Evolutionary conservation across 2,113 vertebrate genomes (phyloP), one percentile per base, ranked within the genome.

Genomic region (Callipepla squamata): DNA sequence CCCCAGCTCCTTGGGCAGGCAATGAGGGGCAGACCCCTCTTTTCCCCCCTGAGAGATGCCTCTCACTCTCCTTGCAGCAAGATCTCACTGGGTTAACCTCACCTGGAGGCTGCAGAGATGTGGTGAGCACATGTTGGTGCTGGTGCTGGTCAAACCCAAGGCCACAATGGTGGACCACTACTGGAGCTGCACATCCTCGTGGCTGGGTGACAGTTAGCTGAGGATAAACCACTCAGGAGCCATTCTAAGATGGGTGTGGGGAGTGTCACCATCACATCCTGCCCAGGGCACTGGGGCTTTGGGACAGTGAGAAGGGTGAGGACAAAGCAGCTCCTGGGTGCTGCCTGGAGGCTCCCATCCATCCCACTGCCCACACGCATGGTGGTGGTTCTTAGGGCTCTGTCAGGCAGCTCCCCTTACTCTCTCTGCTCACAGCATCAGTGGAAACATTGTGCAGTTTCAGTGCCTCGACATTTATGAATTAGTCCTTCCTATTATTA

Each of bases 301-400:
- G 77, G 77, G 80, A 57, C 57, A 58, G 69, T 0, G 1, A 40
- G 61, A 45, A 26, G 16, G 9, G 65, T 0, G 1, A 36, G 55
- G 50, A 30, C n/a, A 21, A 7, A 42, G 30, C 61, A 50, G 61
- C n/a, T 3, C 1, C 8, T 55, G 30, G 21, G 25, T 61, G 61
- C 25, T 63, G 57, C 32, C 13, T 13, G 22, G 45, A 80, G 59
- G 7, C 68, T 45, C 14, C 63, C 8, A 45, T 21, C 40, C 53
- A 23, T n/a, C 11, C 62, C 72, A 9, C 11, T 23, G 14, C 21
- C 45, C 40, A 42, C 11, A 1, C 3, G 7, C 0, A 0, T 23
- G 40, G 44, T 34, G 36, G 66, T 51, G 20, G 30, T 25, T 38
- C 13, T n/a, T 3, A 2, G 55, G 44, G 18, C 28, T 80, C 69